A percentile compares a stretch with the other conserved stretches of the same genome.
phyloP scores from a whole-genome alignment of 2,797 vertebrate genomes.

The Eidolon dupreanum region DNA sequence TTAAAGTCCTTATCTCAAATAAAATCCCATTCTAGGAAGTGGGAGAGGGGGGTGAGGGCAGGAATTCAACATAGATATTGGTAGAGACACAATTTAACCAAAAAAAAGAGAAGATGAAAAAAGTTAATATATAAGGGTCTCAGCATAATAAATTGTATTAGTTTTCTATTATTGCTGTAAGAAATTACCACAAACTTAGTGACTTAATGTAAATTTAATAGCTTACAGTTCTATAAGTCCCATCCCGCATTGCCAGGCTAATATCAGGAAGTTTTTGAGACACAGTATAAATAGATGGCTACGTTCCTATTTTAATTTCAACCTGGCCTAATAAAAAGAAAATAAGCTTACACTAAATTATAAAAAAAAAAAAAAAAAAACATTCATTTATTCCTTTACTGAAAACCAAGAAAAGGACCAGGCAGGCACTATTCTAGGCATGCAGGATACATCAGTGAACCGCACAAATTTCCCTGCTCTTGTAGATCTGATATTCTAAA shows the following conservation, averaged over 20 bases:
- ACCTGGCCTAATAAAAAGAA: neutral
- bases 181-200: neutral
- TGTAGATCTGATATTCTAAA: neutral
- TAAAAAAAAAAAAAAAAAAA: no score
- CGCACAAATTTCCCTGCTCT: neutral
- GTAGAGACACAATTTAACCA: neutral
- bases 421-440: neutral
- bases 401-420: constrained; percentile 5
- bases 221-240: neutral
- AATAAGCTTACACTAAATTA: neutral
- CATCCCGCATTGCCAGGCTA: neutral
- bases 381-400: neutral
- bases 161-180: neutral
- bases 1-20: neutral
- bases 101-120: neutral
- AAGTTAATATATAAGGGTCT: neutral
- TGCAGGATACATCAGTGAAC: neutral
- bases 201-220: neutral
- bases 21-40: neutral
- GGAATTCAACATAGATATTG: neutral
- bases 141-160: neutral
- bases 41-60: neutral
- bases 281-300: neutral
- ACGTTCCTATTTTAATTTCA: neutral
- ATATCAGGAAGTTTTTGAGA: neutral